Evolutionary conservation across 2,888 invertebrate genomes (phyloP).

Genomic region (Brenthis hecate): DNA sequence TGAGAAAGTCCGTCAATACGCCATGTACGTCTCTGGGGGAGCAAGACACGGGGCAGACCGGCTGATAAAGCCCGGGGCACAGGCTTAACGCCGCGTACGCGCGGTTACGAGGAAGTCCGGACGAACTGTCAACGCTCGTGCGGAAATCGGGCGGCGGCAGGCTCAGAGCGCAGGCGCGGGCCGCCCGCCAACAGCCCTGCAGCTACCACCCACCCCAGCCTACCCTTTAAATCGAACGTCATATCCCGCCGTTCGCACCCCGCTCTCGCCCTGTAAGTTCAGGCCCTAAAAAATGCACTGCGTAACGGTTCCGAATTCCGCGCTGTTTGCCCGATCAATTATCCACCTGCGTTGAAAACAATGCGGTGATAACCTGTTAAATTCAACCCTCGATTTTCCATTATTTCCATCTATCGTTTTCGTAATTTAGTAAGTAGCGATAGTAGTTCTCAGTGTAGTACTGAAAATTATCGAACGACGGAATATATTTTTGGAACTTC

Average conservation of each 20-base stretch:
- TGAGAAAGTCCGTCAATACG: conserved; percentile 59
- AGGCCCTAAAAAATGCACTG: conserved; percentile 82
- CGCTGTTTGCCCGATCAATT: conserved; percentile 77
- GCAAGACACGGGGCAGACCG: conserved; percentile 27
- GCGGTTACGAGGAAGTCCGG: conserved; percentile 79
- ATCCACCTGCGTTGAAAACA: conserved; percentile 65
- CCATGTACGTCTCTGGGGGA: conserved; percentile 55
- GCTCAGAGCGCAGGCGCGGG: conserved; percentile 75
- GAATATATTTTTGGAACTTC: no score
- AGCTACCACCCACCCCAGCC: conserved; percentile 63
- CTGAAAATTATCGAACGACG: no score
- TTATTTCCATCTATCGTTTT: not conserved
- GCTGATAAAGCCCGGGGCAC: conserved; percentile 46
- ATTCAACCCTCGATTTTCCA: conserved; percentile 3
- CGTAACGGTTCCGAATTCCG: conserved; percentile 77
- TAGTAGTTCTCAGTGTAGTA: no score
- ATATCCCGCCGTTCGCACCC: conserved; percentile 74
- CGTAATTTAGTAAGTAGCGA: no score
- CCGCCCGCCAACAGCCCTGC: conserved; percentile 82
- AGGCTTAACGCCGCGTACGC: conserved; percentile 67
- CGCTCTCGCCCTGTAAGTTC: conserved; percentile 71
- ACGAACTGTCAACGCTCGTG: conserved; percentile 84
- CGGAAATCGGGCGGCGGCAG: conserved; percentile 83
- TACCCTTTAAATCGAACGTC: conserved; percentile 82
- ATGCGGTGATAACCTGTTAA: conserved; percentile 47